Evolutionary conservation across 2,888 invertebrate genomes (phyloP).

Genomic region (Abscondita cerata): DNA sequence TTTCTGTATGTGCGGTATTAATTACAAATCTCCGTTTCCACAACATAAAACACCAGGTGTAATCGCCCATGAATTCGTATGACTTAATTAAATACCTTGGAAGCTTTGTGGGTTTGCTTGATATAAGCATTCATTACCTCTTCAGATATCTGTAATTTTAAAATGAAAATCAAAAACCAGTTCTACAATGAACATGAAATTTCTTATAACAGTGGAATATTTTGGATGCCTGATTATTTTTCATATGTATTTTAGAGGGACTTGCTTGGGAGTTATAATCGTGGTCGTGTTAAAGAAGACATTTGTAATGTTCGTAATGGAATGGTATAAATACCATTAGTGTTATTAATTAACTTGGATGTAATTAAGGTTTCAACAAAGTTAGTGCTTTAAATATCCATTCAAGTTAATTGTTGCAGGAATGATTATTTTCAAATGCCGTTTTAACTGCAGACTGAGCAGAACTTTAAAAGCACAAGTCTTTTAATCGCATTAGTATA

Average conservation of each 20-base stretch:
- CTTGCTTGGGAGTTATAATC: background rate
- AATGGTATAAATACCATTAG: background rate
- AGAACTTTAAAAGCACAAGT: no score
- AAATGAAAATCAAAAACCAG: no score
- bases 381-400: no score
- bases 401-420: no score
- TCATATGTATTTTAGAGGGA: background rate
- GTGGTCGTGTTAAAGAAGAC: background rate
- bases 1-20: slow-evolving; percentile 16
- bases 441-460: no score
- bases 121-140: no score
- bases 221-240: background rate
- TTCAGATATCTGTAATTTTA: no score
- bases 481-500: no score
- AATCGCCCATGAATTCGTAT: slow-evolving; percentile 18
- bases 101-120: slow-evolving; percentile 1
- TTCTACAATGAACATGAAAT: no score
- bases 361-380: background rate
- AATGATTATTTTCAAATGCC: no score
- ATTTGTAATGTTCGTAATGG: background rate
- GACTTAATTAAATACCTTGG: slow-evolving; percentile 19
- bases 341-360: background rate
- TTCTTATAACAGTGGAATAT: no score
- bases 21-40: slow-evolving; percentile 20
- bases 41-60: slow-evolving; percentile 19